A percentile compares a stretch with the other conserved stretches of the same genome.
Evolutionary conservation across 2,888 invertebrate species (phyloP).

Genomic region (Salpingus planirostris): DNA sequence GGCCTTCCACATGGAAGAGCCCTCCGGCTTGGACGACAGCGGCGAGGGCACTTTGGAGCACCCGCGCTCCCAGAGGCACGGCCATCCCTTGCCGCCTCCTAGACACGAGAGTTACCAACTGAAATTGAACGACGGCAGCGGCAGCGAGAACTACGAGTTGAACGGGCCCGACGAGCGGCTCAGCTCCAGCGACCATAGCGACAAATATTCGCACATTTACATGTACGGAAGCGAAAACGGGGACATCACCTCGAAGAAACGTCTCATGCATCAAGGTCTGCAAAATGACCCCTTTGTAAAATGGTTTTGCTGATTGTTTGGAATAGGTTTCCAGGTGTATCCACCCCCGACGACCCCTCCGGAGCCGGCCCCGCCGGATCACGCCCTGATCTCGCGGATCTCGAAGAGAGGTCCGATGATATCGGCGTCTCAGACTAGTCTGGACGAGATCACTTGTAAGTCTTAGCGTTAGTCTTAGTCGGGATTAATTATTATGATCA

Average conservation of each 20-base stretch:
- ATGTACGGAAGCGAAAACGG: constrained; percentile 52
- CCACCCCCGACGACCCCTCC: constrained; percentile 78
- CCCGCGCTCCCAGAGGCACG: constrained; percentile 53
- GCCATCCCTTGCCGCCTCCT: constrained; percentile 57
- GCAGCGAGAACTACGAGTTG: constrained; percentile 56
- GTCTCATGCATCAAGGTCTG: constrained; percentile 24
- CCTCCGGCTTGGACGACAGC: constrained; percentile 49
- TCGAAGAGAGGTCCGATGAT: constrained; percentile 43
- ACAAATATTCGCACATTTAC: constrained; percentile 55
- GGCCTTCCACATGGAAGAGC: constrained; percentile 81
- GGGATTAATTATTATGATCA: too few species aligned
- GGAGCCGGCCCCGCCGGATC: constrained; percentile 76
- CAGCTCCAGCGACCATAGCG: constrained; percentile 59
- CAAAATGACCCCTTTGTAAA: too few species aligned
- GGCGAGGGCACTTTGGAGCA: constrained; percentile 64
- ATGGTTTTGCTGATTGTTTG: not conserved
- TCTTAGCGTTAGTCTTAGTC: too few species aligned
- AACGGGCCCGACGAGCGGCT: constrained; percentile 50
- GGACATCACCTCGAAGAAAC: constrained; percentile 36
- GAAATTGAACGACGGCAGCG: constrained; percentile 52
- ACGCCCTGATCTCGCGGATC: constrained; percentile 43
- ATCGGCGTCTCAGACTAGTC: constrained; percentile 53
- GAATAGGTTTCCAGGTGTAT: constrained; percentile 68
- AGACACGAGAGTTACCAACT: constrained; percentile 72
- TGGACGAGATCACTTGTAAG: constrained; percentile 59